Conservation (phyloP, 1,140 invertebrate species). For the Periplaneta americana region DNA sequence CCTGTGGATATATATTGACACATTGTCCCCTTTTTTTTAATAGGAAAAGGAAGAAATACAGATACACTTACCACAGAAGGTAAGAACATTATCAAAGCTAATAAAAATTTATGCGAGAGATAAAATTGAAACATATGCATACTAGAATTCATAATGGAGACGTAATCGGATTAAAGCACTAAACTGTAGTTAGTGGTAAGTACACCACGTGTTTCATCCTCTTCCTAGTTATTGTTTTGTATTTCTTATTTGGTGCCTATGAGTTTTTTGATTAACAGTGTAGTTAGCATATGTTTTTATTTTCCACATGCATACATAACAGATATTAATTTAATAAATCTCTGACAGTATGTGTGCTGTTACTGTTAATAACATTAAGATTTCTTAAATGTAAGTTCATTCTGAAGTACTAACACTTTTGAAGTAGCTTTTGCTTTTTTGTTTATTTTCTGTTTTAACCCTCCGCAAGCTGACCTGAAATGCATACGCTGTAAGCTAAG, state of each 20-base stretch:
- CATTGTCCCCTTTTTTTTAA: not conserved
- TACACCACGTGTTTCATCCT: not conserved
- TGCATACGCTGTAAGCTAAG: too few species aligned
- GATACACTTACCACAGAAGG: constrained; percentile 43
- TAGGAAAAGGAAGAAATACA: constrained; percentile 41
- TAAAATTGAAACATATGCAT: constrained; percentile 12
- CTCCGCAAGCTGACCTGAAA: too few species aligned
- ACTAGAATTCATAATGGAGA: not conserved
- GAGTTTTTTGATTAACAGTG: not conserved
- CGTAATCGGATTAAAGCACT: not conserved
- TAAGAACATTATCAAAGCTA: constrained; percentile 26
- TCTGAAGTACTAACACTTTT: too few species aligned
- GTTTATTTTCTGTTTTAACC: too few species aligned
- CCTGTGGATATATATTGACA: not conserved
- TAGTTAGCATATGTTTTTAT: not conserved
- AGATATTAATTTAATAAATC: not conserved
- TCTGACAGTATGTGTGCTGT: not conserved
- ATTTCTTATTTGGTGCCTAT: not conserved
- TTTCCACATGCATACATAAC: not conserved
- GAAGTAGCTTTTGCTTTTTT: too few species aligned
- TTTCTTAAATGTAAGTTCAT: too few species aligned
- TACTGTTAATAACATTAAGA: too few species aligned
- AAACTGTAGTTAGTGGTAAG: not conserved
- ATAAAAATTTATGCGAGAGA: not conserved
- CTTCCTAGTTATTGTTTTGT: not conserved